A percentile compares a stretch with the other conserved stretches of the same genome.
Evolutionary conservation across 2,888 invertebrate species (phyloP).

Genomic region (Notodonta dromedarius): DNA sequence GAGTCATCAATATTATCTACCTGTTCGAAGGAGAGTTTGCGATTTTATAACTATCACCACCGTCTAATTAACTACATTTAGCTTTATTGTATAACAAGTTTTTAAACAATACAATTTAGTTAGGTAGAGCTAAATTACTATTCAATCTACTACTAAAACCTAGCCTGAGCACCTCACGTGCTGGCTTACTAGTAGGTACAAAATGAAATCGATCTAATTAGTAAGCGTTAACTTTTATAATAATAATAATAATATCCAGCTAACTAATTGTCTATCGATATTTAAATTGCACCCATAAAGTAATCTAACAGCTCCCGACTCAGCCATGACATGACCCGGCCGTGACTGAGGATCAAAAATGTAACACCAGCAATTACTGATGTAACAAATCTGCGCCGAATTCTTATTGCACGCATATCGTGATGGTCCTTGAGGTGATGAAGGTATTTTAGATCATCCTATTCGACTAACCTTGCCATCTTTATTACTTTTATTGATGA

Average conservation of each 20-base stretch:
- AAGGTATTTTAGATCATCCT: slow-evolving; percentile 40
- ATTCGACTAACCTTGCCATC: slow-evolving; percentile 60
- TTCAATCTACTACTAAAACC: too few species aligned
- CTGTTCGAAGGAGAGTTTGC: too few species aligned
- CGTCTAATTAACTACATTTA: too few species aligned
- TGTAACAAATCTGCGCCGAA: slow-evolving; percentile 53
- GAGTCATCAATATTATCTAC: too few species aligned
- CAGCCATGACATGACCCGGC: slow-evolving; percentile 18
- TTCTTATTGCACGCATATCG: slow-evolving; percentile 61
- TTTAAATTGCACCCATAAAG: slow-evolving; percentile 16
- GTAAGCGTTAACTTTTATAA: too few species aligned
- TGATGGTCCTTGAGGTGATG: slow-evolving; percentile 53
- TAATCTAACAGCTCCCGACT: slow-evolving; percentile 25
- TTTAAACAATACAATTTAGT: too few species aligned
- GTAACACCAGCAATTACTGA: slow-evolving; percentile 31
- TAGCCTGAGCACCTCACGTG: too few species aligned
- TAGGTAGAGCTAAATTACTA: too few species aligned
- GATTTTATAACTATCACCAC: too few species aligned
- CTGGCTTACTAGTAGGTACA: too few species aligned
- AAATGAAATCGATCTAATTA: too few species aligned
- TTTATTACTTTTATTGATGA: slow-evolving; percentile 50
- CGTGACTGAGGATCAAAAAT: slow-evolving; percentile 21
- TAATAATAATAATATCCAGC: not conserved
- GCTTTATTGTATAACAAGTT: too few species aligned
- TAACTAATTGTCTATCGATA: not conserved